Evolutionary conservation across 2,797 vertebrate genomes (phyloP).

Genomic region (Chrosomus eos): DNA sequence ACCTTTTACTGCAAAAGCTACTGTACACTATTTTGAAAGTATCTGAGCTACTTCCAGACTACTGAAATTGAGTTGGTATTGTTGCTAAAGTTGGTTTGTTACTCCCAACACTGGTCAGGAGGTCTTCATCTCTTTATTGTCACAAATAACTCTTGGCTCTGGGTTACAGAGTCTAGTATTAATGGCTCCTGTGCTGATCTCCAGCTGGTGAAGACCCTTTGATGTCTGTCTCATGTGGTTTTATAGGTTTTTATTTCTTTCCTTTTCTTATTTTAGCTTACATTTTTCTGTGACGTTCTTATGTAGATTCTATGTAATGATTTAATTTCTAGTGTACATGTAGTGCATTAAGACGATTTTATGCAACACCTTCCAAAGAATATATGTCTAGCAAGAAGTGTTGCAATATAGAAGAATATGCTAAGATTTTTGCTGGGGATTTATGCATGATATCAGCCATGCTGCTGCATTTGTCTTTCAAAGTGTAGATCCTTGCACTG

Average conservation of each 20-base stretch:
- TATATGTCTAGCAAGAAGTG: neutral
- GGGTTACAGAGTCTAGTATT: neutral
- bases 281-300: slow-evolving; percentile 11
- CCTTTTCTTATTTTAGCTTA: slow-evolving; percentile 3
- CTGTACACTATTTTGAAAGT: neutral
- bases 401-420: neutral
- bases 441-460: neutral
- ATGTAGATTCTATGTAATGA: slow-evolving; percentile 9
- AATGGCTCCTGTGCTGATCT: slow-evolving; percentile 24
- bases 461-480: neutral
- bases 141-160: neutral
- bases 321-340: slow-evolving; percentile 10
- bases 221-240: slow-evolving; percentile 48
- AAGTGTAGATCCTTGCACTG: neutral
- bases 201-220: slow-evolving; percentile 49
- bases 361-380: neutral
- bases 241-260: neutral
- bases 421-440: neutral
- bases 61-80: neutral
- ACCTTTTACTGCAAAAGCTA: neutral
- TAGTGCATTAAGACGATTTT: neutral
- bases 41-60: neutral
- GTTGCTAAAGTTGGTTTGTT: slow-evolving; percentile 15
- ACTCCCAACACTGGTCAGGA: neutral
- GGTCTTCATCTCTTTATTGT: neutral